These are phyloP conservation scores for Drosophila micromelanica DNA, from an alignment of 1,140 invertebrate species.

Conservation along the genomic window DNA sequence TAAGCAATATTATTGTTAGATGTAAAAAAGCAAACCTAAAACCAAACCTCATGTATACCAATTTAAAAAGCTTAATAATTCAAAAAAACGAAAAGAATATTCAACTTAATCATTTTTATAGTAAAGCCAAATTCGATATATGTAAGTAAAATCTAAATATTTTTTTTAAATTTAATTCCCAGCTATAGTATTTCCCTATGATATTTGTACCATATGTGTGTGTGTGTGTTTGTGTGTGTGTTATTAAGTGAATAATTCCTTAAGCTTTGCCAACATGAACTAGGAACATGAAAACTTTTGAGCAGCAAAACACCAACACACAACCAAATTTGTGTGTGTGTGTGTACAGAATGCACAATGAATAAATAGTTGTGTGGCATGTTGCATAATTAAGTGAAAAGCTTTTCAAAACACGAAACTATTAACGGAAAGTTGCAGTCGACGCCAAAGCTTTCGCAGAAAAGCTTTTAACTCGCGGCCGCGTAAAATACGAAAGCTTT, in stretches of 20 bases:
- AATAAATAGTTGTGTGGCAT: conserved; percentile 53
- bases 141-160: no score
- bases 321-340: neutral
- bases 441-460: conserved; percentile 15
- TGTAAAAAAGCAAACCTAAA: neutral
- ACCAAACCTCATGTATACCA: no score
- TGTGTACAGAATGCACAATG: conserved; percentile 2
- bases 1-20: neutral
- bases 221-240: neutral
- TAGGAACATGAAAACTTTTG: neutral
- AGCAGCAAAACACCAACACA: neutral
- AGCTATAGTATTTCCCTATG: neutral
- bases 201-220: neutral
- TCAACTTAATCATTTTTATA: no score
- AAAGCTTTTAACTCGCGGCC: conserved; percentile 5
- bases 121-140: no score
- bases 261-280: neutral
- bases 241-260: conserved; percentile 2
- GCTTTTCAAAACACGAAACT: conserved; percentile 13
- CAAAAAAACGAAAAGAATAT: no score
- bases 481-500: conserved; percentile 52
- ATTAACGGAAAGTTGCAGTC: neutral
- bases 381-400: conserved; percentile 69
- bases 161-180: no score
- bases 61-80: no score